These are phyloP conservation scores for Philereme vetulata DNA, from an alignment of 2,888 invertebrate species.

Conservation along the genomic window DNA sequence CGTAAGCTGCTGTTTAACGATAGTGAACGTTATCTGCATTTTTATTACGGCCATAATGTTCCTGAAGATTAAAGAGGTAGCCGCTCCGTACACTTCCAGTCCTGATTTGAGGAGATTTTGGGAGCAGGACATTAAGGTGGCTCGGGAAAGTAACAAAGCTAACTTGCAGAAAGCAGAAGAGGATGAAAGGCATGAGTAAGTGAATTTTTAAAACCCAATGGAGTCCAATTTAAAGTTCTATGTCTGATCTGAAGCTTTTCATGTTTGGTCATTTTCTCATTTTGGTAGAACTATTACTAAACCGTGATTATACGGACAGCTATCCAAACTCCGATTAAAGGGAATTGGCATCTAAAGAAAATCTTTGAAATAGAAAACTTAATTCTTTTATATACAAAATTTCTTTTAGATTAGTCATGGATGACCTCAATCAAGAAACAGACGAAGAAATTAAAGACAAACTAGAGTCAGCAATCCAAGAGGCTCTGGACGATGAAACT, in stretches of 20 bases:
- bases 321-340: too few relatives aligned
- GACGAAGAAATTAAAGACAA: slow-evolving; percentile 84
- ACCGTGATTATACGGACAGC: too few relatives aligned
- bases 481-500: slow-evolving; percentile 87
- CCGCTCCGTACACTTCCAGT: slow-evolving; percentile 90
- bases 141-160: slow-evolving; percentile 86
- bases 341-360: too few relatives aligned
- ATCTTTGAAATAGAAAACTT: too few relatives aligned
- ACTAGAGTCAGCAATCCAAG: slow-evolving; percentile 86
- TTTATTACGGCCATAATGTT: slow-evolving; percentile 91
- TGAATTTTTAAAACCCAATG: slow-evolving; percentile 1
- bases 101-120: slow-evolving; percentile 90
- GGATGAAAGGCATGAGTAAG: slow-evolving; percentile 75
- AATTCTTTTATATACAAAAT: too few relatives aligned
- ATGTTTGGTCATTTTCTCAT: too few relatives aligned
- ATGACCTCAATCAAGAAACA: slow-evolving; percentile 67
- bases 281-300: too few relatives aligned
- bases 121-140: slow-evolving; percentile 91
- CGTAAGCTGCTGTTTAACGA: slow-evolving; percentile 90
- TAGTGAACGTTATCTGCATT: slow-evolving; percentile 93
- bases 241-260: too few relatives aligned
- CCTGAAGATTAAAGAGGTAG: slow-evolving; percentile 93
- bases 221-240: too few relatives aligned
- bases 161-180: slow-evolving; percentile 84
- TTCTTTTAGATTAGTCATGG: slow-evolving; percentile 72